Evolutionary conservation across 2,797 vertebrate genomes (phyloP).

Genomic region (Rhynchotus rufescens): DNA sequence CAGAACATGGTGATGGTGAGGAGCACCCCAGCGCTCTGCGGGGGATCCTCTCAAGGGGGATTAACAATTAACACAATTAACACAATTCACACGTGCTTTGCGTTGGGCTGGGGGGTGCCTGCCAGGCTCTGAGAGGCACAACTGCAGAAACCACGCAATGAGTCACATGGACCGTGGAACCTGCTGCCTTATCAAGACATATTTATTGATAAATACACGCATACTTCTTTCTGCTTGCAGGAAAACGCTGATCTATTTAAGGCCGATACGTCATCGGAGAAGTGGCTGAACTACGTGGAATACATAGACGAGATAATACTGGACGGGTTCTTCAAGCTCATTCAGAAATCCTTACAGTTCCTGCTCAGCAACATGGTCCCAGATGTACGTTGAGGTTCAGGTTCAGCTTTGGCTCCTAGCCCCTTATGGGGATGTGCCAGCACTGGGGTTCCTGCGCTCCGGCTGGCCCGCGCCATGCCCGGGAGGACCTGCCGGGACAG

Average conservation of each 20-base stretch:
- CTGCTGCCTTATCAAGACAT: fast-evolving
- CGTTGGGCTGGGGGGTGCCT: background rate
- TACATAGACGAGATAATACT: slow-evolving; percentile 66
- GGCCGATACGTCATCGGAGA: slow-evolving; percentile 25
- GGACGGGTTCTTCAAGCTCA: slow-evolving; percentile 55
- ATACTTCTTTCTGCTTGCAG: slow-evolving; percentile 46
- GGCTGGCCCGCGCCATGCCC: too few species aligned
- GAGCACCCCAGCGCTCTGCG: fast-evolving
- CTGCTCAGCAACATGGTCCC: slow-evolving; percentile 75
- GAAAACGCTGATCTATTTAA: slow-evolving; percentile 79
- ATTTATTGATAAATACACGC: fast-evolving
- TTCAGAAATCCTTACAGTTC: slow-evolving; percentile 71
- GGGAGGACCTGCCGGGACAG: too few species aligned
- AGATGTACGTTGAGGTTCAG: slow-evolving; percentile 22
- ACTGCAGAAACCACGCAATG: background rate
- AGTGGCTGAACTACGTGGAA: slow-evolving; percentile 71
- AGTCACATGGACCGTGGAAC: fast-evolving
- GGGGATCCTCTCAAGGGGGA: too few species aligned
- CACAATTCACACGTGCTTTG: fast-evolving
- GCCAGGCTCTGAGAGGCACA: fast-evolving
- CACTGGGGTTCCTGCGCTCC: too few species aligned
- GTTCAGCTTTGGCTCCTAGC: fast-evolving
- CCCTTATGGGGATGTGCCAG: fast-evolving
- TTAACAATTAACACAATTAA: too few species aligned
- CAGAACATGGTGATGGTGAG: slow-evolving; percentile 77